phyloP scores from a whole-genome alignment of 2,888 invertebrate genomes.

The Strigamia maritima region DNA sequence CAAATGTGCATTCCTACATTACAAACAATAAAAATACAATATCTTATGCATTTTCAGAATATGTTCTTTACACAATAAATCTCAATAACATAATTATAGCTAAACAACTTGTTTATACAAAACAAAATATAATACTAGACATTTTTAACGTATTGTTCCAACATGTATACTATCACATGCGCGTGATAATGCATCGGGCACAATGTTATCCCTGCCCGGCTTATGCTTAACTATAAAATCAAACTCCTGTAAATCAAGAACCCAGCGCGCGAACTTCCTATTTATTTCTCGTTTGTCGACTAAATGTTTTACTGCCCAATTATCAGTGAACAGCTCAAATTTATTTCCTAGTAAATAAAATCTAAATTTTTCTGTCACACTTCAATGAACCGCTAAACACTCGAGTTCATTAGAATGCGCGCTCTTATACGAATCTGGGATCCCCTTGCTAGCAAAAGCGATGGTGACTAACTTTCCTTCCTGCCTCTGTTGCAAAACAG shows the following conservation, averaged over 20 bases:
- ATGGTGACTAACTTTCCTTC: neutral
- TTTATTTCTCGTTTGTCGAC: neutral
- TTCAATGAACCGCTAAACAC: constrained; percentile 32
- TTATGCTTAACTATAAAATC: constrained; percentile 13
- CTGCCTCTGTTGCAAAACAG: constrained; percentile 32
- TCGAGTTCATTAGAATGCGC: constrained; percentile 34
- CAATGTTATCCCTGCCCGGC: neutral
- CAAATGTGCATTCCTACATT: too few relatives aligned
- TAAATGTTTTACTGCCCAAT: neutral
- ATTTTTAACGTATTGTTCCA: too few relatives aligned
- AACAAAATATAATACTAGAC: too few relatives aligned
- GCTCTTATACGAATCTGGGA: neutral
- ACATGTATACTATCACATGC: neutral
- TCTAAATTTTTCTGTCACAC: constrained; percentile 27
- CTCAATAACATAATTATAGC: too few relatives aligned
- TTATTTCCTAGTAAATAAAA: constrained; percentile 26
- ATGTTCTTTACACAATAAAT: too few relatives aligned
- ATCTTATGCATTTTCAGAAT: too few relatives aligned
- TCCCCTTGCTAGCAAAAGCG: constrained; percentile 21
- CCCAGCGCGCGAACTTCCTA: constrained; percentile 29
- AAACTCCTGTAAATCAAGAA: constrained; percentile 8
- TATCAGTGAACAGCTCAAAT: too few relatives aligned
- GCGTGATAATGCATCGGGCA: constrained; percentile 26
- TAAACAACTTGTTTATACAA: too few relatives aligned
- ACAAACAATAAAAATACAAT: too few relatives aligned